Conservation (phyloP, 2,888 invertebrate species). For the Micropterix aruncella region DNA sequence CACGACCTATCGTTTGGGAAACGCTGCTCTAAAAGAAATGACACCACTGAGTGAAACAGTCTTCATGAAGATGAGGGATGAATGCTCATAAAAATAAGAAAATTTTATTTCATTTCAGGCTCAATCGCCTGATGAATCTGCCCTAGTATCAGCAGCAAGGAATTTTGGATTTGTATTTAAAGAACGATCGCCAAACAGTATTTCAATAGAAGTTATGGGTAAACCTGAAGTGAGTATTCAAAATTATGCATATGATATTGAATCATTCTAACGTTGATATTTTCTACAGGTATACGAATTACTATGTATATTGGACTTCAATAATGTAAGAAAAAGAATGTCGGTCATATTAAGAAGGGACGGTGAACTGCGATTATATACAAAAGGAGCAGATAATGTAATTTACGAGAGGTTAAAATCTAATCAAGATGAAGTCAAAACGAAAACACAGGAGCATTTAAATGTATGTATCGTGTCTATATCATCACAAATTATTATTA, state of each 20-base stretch:
- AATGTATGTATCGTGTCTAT: constrained; percentile 77
- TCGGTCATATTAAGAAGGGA: constrained; percentile 83
- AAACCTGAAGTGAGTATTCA: constrained; percentile 45
- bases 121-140: constrained; percentile 97
- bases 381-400: constrained; percentile 97
- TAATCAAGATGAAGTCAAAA: constrained; percentile 62
- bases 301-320: constrained; percentile 96
- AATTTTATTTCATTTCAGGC: constrained; percentile 43
- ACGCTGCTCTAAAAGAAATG: too few relatives aligned
- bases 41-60: too few relatives aligned
- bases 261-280: constrained; percentile 2
- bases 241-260: background rate
- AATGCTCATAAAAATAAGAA: too few relatives aligned
- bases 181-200: constrained; percentile 83
- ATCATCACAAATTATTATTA: constrained; percentile 1
- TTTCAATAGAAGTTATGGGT: constrained; percentile 81
- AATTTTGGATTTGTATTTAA: constrained; percentile 98
- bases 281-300: constrained; percentile 76
- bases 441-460: constrained; percentile 82
- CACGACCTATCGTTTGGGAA: too few relatives aligned
- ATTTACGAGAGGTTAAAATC: constrained; percentile 84
- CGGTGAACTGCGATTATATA: constrained; percentile 76
- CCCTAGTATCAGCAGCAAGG: constrained; percentile 92
- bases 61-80: too few relatives aligned
- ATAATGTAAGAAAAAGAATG: constrained; percentile 98